phyloP scores from a whole-genome alignment of 2,113 vertebrate genomes.

The Embiotoca jacksoni region DNA sequence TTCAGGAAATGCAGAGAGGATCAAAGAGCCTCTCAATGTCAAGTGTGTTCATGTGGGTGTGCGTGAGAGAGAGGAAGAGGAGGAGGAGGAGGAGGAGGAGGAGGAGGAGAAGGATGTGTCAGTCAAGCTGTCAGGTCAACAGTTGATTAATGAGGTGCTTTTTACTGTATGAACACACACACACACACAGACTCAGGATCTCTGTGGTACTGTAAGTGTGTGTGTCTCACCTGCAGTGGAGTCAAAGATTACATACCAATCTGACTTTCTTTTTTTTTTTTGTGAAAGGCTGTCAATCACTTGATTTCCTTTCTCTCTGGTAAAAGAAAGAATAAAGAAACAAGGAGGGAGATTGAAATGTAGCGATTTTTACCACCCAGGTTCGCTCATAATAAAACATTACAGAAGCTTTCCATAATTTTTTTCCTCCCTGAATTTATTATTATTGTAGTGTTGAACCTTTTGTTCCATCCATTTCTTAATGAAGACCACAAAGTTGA shows the following conservation, averaged over 20 bases:
- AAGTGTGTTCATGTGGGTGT: constrained; percentile 34
- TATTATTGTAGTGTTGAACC: constrained; percentile 39
- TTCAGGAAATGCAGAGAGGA: constrained; percentile 66
- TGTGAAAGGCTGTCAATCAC: constrained; percentile 42
- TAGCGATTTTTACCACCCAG: constrained; percentile 16
- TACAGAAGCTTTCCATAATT: constrained; percentile 17
- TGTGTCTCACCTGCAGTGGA: constrained; percentile 48
- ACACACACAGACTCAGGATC: not conserved
- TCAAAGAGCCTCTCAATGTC: constrained; percentile 75
- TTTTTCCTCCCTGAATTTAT: constrained; percentile 9
- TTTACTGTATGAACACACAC: constrained; percentile 65
- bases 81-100: constrained; percentile 1
- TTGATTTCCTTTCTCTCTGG: constrained; percentile 38
- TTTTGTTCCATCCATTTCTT: constrained; percentile 50
- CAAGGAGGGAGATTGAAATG: not conserved
- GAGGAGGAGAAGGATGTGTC: constrained; percentile 67
- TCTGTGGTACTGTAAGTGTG: constrained; percentile 38
- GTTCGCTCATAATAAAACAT: constrained; percentile 19
- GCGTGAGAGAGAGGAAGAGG: not conserved
- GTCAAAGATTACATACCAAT: constrained; percentile 69
- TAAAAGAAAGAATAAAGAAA: constrained; percentile 6
- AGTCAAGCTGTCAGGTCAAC: constrained; percentile 78
- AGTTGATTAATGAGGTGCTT: constrained; percentile 79
- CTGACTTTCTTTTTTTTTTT: constrained; percentile 39
- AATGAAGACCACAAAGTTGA: constrained; percentile 59